phyloP scores from a whole-genome alignment of 2,113 vertebrate genomes.

The Shinisaurus crocodilurus region DNA sequence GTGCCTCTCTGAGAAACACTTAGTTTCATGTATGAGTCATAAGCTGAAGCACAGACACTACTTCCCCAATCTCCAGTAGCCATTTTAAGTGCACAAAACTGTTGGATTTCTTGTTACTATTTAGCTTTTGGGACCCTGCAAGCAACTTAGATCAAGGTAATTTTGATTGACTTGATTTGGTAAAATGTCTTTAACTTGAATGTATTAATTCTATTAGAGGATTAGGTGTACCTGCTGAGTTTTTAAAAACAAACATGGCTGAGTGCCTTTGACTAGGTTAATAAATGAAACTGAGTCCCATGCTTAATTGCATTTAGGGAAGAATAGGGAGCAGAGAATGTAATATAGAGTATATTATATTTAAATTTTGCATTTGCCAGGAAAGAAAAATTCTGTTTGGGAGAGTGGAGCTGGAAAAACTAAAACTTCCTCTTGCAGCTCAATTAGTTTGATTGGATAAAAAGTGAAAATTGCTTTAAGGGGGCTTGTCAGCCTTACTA shows the following conservation, averaged over 20 bases:
- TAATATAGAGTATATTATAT: background rate
- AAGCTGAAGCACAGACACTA: slow-evolving; percentile 78
- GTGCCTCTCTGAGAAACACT: slow-evolving; percentile 77
- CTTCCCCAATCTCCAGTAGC: slow-evolving; percentile 81
- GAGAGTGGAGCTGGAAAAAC: background rate
- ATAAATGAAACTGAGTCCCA: slow-evolving; percentile 62
- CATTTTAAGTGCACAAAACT: slow-evolving; percentile 79
- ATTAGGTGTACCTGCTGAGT: slow-evolving; percentile 56
- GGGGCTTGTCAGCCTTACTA: background rate
- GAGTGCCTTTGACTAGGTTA: slow-evolving; percentile 62
- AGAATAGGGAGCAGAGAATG: slow-evolving; percentile 48
- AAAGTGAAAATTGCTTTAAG: slow-evolving; percentile 12
- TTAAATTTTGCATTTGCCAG: background rate
- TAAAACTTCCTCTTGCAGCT: background rate
- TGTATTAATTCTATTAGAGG: slow-evolving; percentile 15
- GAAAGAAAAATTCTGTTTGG: background rate
- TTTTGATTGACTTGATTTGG: slow-evolving; percentile 46
- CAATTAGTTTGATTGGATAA: background rate
- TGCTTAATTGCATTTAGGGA: slow-evolving; percentile 51
- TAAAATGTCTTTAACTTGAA: slow-evolving; percentile 39
- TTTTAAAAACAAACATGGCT: slow-evolving; percentile 51
- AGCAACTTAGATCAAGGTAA: slow-evolving; percentile 65
- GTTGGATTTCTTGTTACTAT: slow-evolving; percentile 67
- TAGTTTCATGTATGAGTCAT: slow-evolving; percentile 82
- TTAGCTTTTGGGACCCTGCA: slow-evolving; percentile 56